Evolutionary conservation across 2,113 vertebrate species (phyloP), one percentile per base, ranked within the genome.

Genomic region (Scomber japonicus): DNA sequence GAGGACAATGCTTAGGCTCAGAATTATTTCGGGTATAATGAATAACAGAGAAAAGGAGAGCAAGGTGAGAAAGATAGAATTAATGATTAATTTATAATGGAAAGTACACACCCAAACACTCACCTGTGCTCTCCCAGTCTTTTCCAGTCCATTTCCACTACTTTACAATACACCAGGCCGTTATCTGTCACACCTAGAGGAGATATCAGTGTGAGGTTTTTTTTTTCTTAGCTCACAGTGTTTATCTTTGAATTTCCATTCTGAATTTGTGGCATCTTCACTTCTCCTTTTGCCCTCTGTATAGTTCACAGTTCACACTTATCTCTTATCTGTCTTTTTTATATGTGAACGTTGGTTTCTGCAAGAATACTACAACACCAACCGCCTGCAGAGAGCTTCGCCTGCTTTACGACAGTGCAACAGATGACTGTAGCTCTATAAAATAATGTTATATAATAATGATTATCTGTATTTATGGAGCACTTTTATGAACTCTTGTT

Each of bases 181-280:
- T 71, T 31, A n/a, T 15, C 59, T 24, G 61, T 65, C 51, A 48
- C 24, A 0, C 30, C 13, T 9, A 24, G 17, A 40, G 55, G 5
- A 71, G 40, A 6, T 40, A 40, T 40, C 35, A 40, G 6, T 40
- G 35, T 8, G 7, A 40, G 35, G 35, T 8, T 40, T 40, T 40
- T 40, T 40, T 9, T 9, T 7, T 7, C 35, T 9, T 40, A 27
- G 1, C 24, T 27, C 24, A 27, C 24, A 27, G 24, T 27, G 24
- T 71, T 66, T 62, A 21, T 71, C 30, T 57, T 50, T 71, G 21
- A 56, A 45, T 75, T 75, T 50, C 45, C 12, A 2, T 63, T 30
- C 31, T 35, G 31, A 35, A 9, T 31, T 64, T 61, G 24, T 1
- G 6, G 53, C 17, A 69, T 12, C 54, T 16, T 12, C 13, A 16